These are phyloP conservation scores for Betta splendens DNA, from an alignment of 2,797 vertebrate species.

Conservation along the genomic window DNA sequence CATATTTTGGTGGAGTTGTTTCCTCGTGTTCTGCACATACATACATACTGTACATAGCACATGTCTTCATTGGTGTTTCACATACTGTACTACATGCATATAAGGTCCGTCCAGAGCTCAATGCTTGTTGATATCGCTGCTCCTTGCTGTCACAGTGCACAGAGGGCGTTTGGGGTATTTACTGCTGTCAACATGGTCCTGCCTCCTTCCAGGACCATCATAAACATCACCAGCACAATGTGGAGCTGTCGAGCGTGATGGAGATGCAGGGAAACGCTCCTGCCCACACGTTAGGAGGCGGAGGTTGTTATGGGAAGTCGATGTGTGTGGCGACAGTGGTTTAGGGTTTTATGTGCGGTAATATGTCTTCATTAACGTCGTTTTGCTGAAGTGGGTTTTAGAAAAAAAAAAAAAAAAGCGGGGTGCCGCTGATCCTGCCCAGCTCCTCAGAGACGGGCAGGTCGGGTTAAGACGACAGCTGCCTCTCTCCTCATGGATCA, in stretches of 20 bases:
- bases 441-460: constrained; percentile 17
- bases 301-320: constrained; percentile 24
- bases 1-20: neutral
- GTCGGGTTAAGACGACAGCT: constrained; percentile 59
- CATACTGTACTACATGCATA: too few relatives aligned
- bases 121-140: constrained; percentile 11
- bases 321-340: constrained; percentile 50
- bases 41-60: too few relatives aligned
- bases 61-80: neutral
- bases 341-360: constrained; percentile 32
- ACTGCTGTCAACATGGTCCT: constrained; percentile 36
- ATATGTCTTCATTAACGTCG: constrained; percentile 64
- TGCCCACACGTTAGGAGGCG: constrained; percentile 19
- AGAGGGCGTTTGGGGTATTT: constrained; percentile 50
- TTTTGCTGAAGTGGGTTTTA: constrained; percentile 39
- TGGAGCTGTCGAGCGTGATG: constrained; percentile 47
- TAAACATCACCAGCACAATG: constrained; percentile 48
- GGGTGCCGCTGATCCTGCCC: constrained; percentile 2
- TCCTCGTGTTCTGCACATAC: neutral
- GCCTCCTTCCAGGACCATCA: constrained; percentile 43
- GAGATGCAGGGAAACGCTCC: constrained; percentile 45
- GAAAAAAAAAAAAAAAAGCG: too few relatives aligned
- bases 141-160: constrained; percentile 6
- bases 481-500: constrained; percentile 68
- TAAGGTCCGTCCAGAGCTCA: constrained; percentile 3